Conservation (phyloP, 2,113 vertebrate species). For the Cololabis saira region DNA sequence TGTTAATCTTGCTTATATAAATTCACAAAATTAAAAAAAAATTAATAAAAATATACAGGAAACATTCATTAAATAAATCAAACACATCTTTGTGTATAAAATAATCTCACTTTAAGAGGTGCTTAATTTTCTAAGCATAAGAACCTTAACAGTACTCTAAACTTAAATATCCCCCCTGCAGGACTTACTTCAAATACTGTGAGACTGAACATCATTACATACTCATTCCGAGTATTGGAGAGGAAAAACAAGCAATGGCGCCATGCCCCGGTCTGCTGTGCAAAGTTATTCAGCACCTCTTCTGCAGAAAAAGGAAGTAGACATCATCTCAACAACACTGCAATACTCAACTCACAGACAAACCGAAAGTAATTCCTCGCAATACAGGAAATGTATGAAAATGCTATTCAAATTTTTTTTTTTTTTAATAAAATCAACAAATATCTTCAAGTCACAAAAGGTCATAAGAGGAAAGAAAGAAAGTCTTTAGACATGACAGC, state of each 20-base stretch:
- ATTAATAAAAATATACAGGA: too few species aligned
- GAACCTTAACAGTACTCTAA: neutral
- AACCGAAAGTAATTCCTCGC: conserved; percentile 32
- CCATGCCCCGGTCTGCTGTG: conserved; percentile 98
- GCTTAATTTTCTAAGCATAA: too few species aligned
- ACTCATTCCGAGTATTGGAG: conserved; percentile 96
- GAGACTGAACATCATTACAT: conserved; percentile 99
- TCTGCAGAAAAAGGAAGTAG: conserved; percentile 84
- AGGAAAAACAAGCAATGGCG: conserved; percentile 97
- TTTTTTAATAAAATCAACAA: too few species aligned
- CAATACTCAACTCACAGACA: conserved; percentile 23
- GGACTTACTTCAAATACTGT: conserved; percentile 97
- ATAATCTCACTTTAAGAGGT: too few species aligned
- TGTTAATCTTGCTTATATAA: too few species aligned
- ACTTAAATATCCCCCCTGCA: neutral
- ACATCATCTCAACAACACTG: conserved; percentile 18
- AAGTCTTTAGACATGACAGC: neutral
- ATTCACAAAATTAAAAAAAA: too few species aligned
- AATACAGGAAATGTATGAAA: conserved; percentile 52
- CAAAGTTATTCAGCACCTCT: conserved; percentile 98
- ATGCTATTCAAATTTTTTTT: neutral
- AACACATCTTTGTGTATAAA: too few species aligned
- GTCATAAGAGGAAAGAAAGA: too few species aligned
- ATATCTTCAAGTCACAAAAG: neutral
- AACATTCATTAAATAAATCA: too few species aligned